Evolutionary conservation across 1,140 invertebrate genomes (phyloP).

Genomic region (Eueides isabella): DNA sequence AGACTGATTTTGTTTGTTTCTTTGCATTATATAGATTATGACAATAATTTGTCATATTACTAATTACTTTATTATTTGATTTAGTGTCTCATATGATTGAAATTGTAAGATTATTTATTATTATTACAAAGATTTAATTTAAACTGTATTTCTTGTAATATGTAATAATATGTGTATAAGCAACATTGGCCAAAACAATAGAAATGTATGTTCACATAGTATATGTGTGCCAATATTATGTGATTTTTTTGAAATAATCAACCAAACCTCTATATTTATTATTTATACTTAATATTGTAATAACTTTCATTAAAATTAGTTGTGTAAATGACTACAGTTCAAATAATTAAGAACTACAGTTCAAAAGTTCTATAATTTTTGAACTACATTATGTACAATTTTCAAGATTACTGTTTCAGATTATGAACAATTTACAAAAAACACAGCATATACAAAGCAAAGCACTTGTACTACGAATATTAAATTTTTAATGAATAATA

Average conservation of each 20-base stretch:
- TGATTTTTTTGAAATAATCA: slow-evolving; percentile 1
- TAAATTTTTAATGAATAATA: background rate
- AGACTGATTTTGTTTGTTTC: slow-evolving; percentile 55
- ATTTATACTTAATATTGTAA: background rate
- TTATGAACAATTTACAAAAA: background rate
- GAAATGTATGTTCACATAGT: slow-evolving; percentile 10
- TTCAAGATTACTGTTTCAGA: background rate
- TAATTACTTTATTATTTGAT: slow-evolving; percentile 3
- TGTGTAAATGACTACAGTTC: background rate
- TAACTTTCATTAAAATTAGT: background rate
- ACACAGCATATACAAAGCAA: no score
- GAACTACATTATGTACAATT: background rate
- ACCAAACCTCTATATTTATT: background rate
- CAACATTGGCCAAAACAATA: slow-evolving; percentile 21
- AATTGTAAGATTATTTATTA: background rate
- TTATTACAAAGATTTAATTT: background rate
- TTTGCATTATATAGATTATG: slow-evolving; percentile 20
- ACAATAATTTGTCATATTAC: slow-evolving; percentile 10
- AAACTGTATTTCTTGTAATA: background rate
- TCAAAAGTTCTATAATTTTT: background rate
- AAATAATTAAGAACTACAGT: background rate
- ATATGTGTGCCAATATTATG: slow-evolving; percentile 21
- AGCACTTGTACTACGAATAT: background rate
- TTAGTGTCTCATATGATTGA: background rate
- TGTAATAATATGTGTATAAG: slow-evolving; percentile 1